Percentiles rank a stretch among this genome's conserved stretches.
These are phyloP conservation scores for Dasyprocta punctata DNA, from an alignment of 2,113 vertebrate genomes.

Conservation along the genomic window DNA sequence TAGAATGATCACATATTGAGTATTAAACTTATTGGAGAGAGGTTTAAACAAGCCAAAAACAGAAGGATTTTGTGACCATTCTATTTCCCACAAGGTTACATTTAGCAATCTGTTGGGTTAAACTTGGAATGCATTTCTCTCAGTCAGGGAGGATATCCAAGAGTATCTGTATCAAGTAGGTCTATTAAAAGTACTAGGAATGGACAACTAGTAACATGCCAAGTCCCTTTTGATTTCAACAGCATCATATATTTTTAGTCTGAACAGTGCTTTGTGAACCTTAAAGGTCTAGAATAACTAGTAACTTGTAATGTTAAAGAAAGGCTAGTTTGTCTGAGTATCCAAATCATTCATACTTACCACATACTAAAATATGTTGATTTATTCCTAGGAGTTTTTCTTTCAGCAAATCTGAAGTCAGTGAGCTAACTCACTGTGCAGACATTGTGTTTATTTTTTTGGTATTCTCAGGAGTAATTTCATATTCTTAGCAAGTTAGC, in stretches of 20 bases:
- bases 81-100: neutral
- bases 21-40: neutral
- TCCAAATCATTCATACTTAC: neutral
- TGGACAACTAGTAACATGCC: neutral
- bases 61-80: neutral
- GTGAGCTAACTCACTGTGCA: neutral
- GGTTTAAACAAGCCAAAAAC: neutral
- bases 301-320: conserved; percentile 32
- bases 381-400: neutral
- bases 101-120: neutral
- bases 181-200: conserved; percentile 20
- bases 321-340: neutral
- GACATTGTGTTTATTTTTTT: neutral
- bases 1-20: neutral
- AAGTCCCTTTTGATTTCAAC: conserved; percentile 38
- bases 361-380: neutral
- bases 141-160: neutral
- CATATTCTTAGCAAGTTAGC: neutral
- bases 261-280: neutral
- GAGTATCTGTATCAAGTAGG: conserved; percentile 9
- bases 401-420: neutral
- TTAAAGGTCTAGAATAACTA: conserved; percentile 38
- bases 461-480: neutral
- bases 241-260: neutral
- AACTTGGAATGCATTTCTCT: neutral